Conservation (phyloP, 2,113 vertebrate genomes). For the Apteryx owenii region DNA sequence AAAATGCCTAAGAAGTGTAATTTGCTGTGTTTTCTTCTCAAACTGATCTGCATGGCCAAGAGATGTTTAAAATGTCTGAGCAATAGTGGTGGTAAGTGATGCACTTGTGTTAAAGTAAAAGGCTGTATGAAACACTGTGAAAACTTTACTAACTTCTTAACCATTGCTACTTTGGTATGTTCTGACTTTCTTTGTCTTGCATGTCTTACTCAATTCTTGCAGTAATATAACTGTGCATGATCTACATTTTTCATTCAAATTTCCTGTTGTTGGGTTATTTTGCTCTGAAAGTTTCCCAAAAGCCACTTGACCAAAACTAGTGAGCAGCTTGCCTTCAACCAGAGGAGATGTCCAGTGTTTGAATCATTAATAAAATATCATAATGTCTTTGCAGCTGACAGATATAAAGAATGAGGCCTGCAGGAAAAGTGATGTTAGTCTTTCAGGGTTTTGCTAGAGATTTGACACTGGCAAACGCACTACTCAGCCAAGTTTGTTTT, state of each 20-base stretch:
- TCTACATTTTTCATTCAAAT: conserved; percentile 44
- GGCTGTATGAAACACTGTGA: conserved; percentile 81
- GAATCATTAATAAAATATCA: neutral
- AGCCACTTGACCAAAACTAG: conserved; percentile 69
- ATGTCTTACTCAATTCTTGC: conserved; percentile 68
- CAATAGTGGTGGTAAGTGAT: conserved; percentile 76
- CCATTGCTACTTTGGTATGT: conserved; percentile 61
- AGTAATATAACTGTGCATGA: conserved; percentile 65
- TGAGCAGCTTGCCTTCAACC: neutral
- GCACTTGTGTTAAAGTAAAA: conserved; percentile 75
- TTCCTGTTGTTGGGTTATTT: conserved; percentile 54
- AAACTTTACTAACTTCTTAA: conserved; percentile 70
- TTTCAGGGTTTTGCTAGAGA: conserved; percentile 19
- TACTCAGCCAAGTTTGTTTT: conserved; percentile 29
- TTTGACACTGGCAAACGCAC: conserved; percentile 31
- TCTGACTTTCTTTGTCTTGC: conserved; percentile 70
- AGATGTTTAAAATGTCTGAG: conserved; percentile 74
- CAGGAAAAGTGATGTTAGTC: neutral
- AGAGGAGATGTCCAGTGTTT: conserved; percentile 19
- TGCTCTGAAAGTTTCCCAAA: conserved; percentile 62
- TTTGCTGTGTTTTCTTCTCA: conserved; percentile 65
- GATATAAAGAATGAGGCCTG: neutral
- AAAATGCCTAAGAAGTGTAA: conserved; percentile 65
- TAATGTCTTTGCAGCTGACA: conserved; percentile 25
- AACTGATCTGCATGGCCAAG: conserved; percentile 74